These are phyloP conservation scores for Tauraco erythrolophus DNA, from an alignment of 2,113 vertebrate species.

Conservation along the genomic window DNA sequence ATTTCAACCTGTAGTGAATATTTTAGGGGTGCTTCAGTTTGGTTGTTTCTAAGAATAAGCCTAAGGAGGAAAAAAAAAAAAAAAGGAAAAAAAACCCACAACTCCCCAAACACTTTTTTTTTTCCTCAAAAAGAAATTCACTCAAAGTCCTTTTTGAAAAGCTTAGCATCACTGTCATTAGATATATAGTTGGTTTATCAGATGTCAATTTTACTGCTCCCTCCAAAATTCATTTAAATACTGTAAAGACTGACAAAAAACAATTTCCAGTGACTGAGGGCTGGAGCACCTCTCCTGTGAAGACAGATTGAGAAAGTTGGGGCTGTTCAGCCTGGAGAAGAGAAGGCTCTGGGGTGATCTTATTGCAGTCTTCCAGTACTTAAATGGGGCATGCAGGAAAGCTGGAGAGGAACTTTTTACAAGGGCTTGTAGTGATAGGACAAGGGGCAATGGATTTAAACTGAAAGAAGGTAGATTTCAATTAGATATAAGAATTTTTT, in stretches of 20 bases:
- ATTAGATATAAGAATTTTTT: no score
- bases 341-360: no score
- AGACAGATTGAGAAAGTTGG: no score
- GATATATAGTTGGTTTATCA: background rate
- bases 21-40: background rate
- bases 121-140: background rate
- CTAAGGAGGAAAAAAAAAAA: background rate
- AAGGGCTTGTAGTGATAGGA: no score
- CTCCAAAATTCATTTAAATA: background rate
- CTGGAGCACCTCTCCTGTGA: no score
- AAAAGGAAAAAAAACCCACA: background rate
- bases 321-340: no score
- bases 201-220: background rate
- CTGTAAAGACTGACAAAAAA: background rate
- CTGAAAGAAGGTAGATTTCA: no score
- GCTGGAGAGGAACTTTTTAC: no score
- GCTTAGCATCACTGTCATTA: background rate
- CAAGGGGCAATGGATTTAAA: no score
- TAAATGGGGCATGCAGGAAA: no score
- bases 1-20: background rate
- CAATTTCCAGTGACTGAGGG: background rate
- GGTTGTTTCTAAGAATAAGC: background rate
- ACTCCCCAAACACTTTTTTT: background rate
- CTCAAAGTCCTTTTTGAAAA: background rate
- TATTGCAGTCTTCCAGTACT: no score